A percentile compares a stretch with the other conserved stretches of the same genome.
These are phyloP conservation scores for Eristalis intricaria DNA, from an alignment of 2,888 invertebrate species.

Conservation along the genomic window DNA sequence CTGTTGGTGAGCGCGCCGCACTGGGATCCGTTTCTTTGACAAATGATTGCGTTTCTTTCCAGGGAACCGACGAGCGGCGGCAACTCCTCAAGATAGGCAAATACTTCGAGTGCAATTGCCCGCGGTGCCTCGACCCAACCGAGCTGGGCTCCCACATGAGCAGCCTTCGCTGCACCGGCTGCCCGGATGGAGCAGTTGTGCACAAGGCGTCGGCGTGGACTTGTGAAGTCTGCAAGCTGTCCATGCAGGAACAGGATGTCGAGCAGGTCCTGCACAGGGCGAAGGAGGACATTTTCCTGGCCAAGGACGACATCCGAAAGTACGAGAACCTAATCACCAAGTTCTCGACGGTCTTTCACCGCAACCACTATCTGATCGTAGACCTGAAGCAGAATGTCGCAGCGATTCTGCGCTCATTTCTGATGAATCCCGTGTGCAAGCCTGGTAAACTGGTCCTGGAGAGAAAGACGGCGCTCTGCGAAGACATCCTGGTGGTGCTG, in stretches of 20 bases:
- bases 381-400: conserved; percentile 88
- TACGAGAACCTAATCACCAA: conserved; percentile 83
- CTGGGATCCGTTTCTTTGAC: not conserved
- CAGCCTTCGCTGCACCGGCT: conserved; percentile 77
- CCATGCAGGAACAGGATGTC: conserved; percentile 80
- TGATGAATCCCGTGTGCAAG: conserved; percentile 82
- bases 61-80: conserved; percentile 87
- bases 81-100: conserved; percentile 87
- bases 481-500: conserved; percentile 85
- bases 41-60: conserved; percentile 66
- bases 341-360: conserved; percentile 84
- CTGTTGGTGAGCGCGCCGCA: conserved; percentile 83
- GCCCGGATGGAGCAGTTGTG: conserved; percentile 74
- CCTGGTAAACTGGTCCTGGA: conserved; percentile 83
- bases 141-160: conserved; percentile 88
- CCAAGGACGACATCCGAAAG: conserved; percentile 78
- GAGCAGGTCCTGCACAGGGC: conserved; percentile 81
- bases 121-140: conserved; percentile 86
- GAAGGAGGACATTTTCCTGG: conserved; percentile 81
- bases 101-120: conserved; percentile 88
- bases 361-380: conserved; percentile 86
- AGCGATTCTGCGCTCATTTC: conserved; percentile 82
- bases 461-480: conserved; percentile 86
- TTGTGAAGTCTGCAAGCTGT: conserved; percentile 76
- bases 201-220: conserved; percentile 74